Evolutionary conservation across 2,797 vertebrate species (phyloP), one percentile per base, ranked within the genome.

Genomic region (Halcyon leucocephala): DNA sequence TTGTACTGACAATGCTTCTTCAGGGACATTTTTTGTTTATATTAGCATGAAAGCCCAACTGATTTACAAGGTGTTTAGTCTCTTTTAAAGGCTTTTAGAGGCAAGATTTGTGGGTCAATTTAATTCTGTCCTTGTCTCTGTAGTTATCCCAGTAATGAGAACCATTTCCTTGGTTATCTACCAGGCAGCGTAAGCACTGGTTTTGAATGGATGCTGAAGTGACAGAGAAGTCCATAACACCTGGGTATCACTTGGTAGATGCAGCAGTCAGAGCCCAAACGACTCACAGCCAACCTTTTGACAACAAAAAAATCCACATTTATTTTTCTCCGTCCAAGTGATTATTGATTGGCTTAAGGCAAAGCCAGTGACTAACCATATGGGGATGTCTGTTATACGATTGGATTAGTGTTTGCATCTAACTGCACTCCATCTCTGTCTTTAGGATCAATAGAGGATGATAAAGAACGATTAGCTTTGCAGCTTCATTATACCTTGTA

Each of bases 341-440:
- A 97, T 97, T 96, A 98, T 98, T 97, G 98, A 98, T 98, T 97
- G 97, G 96, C 96, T 98, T 97, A 97, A 91, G 86, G 96, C 95
- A 97, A 97, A 98, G 96, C 97, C 12, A n/a, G 82, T 93, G 90
- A 93, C 37, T 57, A 91, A 98, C 93, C 97, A 97, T 97, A 97
- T 97, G 96, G 97, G 88, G 93, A 92, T 97, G 96, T 98, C 97
- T 98, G 97, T 98, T 97, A 97, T 82, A 97, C 77, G 92, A 97
- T 93, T 97, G 96, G 97, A 98, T 98, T 98, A 98, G 94, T 58
- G 39, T 49, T 90, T 77, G 58, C 96, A 66, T 96, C 94, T 96
- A 93, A 96, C 90, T 95, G 82, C 89, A 39, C 89, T 93, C 92
- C 88, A 85, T 65, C 95, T 97, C 93, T 93, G 39, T 57, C 96